These are phyloP conservation scores for Polyommatus icarus DNA, from an alignment of 2,888 invertebrate genomes.

Conservation along the genomic window DNA sequence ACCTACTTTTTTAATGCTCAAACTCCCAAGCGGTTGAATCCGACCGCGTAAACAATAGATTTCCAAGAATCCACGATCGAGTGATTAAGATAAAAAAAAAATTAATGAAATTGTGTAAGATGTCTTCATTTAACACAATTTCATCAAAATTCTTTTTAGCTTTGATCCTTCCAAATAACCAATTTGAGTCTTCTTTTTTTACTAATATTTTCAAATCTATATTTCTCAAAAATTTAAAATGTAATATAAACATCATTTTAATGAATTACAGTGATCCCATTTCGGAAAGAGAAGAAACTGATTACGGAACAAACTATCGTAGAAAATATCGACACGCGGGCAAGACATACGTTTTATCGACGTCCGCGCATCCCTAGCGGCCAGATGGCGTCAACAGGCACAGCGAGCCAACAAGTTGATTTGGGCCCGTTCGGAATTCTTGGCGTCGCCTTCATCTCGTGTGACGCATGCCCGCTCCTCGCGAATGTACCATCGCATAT, in stretches of 20 bases:
- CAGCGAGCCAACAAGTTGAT: conserved; percentile 64
- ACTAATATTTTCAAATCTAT: too few species aligned
- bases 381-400: conserved; percentile 75
- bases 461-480: conserved; percentile 56
- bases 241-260: not conserved
- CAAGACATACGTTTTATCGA: conserved; percentile 5
- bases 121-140: too few species aligned
- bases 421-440: conserved; percentile 69
- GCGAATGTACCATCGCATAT: conserved; percentile 38
- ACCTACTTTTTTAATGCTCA: not conserved
- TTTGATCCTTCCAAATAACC: too few species aligned
- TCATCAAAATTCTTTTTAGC: too few species aligned
- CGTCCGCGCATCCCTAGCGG: conserved; percentile 50
- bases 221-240: not conserved
- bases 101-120: too few species aligned
- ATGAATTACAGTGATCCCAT: not conserved
- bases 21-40: too few species aligned
- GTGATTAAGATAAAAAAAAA: too few species aligned
- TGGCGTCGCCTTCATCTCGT: conserved; percentile 62
- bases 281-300: not conserved
- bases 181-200: too few species aligned
- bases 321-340: not conserved
- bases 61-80: too few species aligned
- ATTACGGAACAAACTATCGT: not conserved
- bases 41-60: too few species aligned